Evolutionary conservation across 2,888 invertebrate genomes (phyloP), one percentile per base, ranked within the genome.

Genomic region (Fragum fragum): DNA sequence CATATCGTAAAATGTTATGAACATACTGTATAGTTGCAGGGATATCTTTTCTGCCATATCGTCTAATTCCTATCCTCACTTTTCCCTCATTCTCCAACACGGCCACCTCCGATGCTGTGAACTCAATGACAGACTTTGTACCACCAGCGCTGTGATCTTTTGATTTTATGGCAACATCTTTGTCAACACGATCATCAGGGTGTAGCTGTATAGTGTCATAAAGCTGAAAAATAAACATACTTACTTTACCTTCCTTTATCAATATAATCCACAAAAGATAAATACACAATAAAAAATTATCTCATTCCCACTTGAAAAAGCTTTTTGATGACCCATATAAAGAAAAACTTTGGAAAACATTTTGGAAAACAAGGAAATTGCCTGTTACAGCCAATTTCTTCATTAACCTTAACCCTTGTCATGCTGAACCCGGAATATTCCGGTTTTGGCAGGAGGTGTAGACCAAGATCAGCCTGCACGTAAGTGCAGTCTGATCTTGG

Each of bases 41-140:
- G 28, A 92, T 94, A 75, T 95, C 94, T 79, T 94, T 90, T 75
- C 95, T 94, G 29, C 96, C 96, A 84, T 94, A 94, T 70, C 96
- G 93, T 71, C 94, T 92, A 32, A 96, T 94, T 26, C 95, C 95
- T 63, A 96, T 93, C 1, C 92, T 86, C 53, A 94, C 94, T 73
- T 92, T 91, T 61, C 93, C 91, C 26, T 94, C 94, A 81, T 95
- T 95, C 91, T 96, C 96, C 87, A 95, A 92, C 0, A 96, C 95
- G 23, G 95, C 95, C 63, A 95, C 94, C 1, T 95, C 94, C 0
- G 95, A 95, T 0, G 96, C 95, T 23, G 95, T 95, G 90, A 96
- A 96, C 90, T 96, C 96, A 14, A 96, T 88, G 14, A 96, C 94
- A 1, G 96, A 95, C 83, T 95, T 94, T 11, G 91, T 93, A 1